Conservation (phyloP, 2,888 invertebrate species). For the Iphiclides podalirius region DNA sequence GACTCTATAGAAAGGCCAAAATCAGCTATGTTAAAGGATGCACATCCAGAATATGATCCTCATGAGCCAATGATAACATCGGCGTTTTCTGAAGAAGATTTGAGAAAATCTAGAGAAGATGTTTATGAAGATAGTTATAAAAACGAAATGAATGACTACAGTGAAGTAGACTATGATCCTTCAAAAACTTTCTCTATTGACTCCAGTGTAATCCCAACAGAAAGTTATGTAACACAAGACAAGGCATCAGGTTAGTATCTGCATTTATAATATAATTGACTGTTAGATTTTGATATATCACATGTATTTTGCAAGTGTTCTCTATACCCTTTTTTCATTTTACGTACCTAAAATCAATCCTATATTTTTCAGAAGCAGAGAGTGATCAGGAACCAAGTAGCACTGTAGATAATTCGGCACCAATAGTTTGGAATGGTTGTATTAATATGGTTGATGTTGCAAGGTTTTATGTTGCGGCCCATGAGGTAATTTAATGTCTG, state of each 20-base stretch:
- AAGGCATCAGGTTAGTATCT: conserved; percentile 56
- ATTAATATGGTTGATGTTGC: conserved; percentile 95
- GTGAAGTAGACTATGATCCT: conserved; percentile 50
- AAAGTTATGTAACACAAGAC: conserved; percentile 49
- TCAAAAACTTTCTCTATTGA: conserved; percentile 55
- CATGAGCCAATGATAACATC: conserved; percentile 76
- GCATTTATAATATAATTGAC: background rate
- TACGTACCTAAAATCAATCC: background rate
- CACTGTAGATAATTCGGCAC: conserved; percentile 81
- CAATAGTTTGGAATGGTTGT: conserved; percentile 89
- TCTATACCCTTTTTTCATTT: too few relatives aligned
- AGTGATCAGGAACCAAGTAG: conserved; percentile 90
- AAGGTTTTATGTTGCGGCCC: conserved; percentile 90
- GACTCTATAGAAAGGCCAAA: conserved; percentile 71
- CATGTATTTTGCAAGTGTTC: too few relatives aligned
- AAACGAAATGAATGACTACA: conserved; percentile 51
- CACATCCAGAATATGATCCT: conserved; percentile 71
- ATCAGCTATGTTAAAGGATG: conserved; percentile 68
- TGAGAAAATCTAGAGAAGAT: conserved; percentile 66
- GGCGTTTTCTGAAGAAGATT: conserved; percentile 70
- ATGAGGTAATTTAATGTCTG: conserved; percentile 77
- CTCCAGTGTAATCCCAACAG: conserved; percentile 43
- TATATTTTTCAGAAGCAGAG: conserved; percentile 69
- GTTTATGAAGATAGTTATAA: conserved; percentile 61
- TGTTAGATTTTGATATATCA: background rate